Base-by-base conservation (phyloP, 2,797 vertebrate species). In the Vultur gryphus region DNA sequence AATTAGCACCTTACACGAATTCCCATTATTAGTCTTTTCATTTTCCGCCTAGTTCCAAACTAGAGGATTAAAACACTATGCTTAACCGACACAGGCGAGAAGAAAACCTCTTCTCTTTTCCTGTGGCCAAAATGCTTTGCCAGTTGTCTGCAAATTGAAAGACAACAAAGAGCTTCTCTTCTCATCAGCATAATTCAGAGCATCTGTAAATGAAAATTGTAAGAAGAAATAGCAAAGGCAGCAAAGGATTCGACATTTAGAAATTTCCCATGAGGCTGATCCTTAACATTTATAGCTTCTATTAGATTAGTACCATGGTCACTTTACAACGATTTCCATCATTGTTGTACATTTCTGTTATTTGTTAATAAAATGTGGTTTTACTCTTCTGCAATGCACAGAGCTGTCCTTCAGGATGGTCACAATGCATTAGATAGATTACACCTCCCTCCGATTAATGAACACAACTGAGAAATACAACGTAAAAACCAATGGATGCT, bases 221-320 rank as follows among this genome's bases (percentile, higher is more conserved):
- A 75, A 37, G 19, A 90, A 72, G 28, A 80, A 94, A 75, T 5
- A 90, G 39, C 26, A 88, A 94, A 88, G 41, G 26, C 28, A 93
- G 25, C 9, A 64, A 87, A 64, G 37, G 59, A 92, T 17, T 70
- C 20, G 20, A 66, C 43, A 48, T 46, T 26, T 66, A 78, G 19
- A 64, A 71, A 87, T 41, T 59, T 89, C 71, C 70, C 39, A 46
- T 10, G 13, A 57, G 46, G n/a, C 7, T 78, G 71, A 82, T 31
- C 43, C 37, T 65, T 49, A 84, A 64, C 14, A 70, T 75, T 77
- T 61, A 76, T 9, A 87, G 54, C 26, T 15, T 67, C 59, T 57
- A 14, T 57, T 83, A n/a, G n/a, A 28, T 54, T 61, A 77, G 24
- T 26, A 67, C 19, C 13, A 28, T 2, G 7, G 37, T n/a, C 48